A percentile compares a stretch with the other conserved stretches of the same genome.
These are phyloP conservation scores for Eurytoma californica DNA, from an alignment of 2,888 invertebrate species.

Conservation along the genomic window DNA sequence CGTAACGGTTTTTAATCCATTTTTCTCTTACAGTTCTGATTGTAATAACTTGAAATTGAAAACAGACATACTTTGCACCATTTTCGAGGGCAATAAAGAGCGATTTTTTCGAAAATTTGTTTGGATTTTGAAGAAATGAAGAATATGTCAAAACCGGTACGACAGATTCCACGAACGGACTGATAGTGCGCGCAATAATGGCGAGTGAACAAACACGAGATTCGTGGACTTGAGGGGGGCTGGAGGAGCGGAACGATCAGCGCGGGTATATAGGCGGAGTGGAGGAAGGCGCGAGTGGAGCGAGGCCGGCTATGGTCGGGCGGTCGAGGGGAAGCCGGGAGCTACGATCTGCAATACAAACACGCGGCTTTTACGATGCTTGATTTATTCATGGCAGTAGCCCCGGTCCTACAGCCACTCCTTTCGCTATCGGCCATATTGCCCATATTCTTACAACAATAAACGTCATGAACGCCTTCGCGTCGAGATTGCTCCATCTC, in stretches of 20 bases:
- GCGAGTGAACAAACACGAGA: no score
- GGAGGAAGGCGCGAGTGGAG: constrained; percentile 25
- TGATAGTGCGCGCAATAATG: no score
- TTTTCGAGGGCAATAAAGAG: no score
- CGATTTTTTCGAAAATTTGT: no score
- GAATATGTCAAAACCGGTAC: no score
- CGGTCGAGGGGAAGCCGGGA: neutral
- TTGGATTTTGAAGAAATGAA: no score
- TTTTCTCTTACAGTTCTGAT: no score
- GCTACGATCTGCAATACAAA: constrained; percentile 50
- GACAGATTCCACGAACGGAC: no score
- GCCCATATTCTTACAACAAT: constrained; percentile 60
- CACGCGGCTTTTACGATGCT: constrained; percentile 56
- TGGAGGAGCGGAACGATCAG: neutral
- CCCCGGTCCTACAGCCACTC: constrained; percentile 8
- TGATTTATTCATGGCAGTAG: constrained; percentile 58
- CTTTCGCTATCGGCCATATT: constrained; percentile 50
- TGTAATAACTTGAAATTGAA: no score
- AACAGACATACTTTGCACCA: no score
- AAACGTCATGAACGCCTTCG: constrained; percentile 56
- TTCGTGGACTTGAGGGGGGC: no score
- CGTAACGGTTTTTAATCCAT: no score
- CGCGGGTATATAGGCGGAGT: neutral
- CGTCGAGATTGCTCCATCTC: constrained; percentile 55
- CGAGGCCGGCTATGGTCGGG: constrained; percentile 40